Evolutionary conservation across 2,888 invertebrate genomes (phyloP).

Genomic region (Tinea trinotella): DNA sequence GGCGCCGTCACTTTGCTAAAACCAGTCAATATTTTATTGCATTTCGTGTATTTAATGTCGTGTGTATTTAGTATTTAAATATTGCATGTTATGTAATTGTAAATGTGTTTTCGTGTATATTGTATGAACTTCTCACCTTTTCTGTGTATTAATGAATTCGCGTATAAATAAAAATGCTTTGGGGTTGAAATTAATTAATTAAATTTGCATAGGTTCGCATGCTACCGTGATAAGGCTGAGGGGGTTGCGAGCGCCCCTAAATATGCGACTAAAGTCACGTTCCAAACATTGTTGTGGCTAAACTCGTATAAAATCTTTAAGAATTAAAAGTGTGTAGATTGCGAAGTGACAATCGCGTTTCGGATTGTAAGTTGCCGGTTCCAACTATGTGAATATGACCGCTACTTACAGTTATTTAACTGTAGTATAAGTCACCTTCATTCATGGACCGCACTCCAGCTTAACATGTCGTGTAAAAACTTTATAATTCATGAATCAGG

Average conservation of each 20-base stretch:
- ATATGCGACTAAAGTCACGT: conserved; percentile 58
- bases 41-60: not conserved
- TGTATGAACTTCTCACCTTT: conserved; percentile 6
- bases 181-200: conserved; percentile 64
- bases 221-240: conserved; percentile 45
- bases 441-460: too few species aligned
- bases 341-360: too few species aligned
- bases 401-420: too few species aligned
- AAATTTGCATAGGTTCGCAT: conserved; percentile 67
- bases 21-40: too few species aligned
- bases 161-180: conserved; percentile 19
- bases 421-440: too few species aligned
- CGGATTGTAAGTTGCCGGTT: too few species aligned
- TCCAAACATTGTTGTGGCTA: conserved; percentile 30
- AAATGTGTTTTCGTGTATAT: not conserved
- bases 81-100: not conserved
- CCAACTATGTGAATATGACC: too few species aligned
- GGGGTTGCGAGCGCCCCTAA: conserved; percentile 31
- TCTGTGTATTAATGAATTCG: conserved; percentile 3
- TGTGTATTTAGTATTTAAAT: not conserved
- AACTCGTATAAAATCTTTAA: too few species aligned
- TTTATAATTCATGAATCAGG: too few species aligned
- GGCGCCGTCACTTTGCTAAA: too few species aligned
- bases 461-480: too few species aligned
- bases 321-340: too few species aligned